These are phyloP conservation scores for Salvator merianae DNA, from an alignment of 2,113 vertebrate species.

Conservation along the genomic window DNA sequence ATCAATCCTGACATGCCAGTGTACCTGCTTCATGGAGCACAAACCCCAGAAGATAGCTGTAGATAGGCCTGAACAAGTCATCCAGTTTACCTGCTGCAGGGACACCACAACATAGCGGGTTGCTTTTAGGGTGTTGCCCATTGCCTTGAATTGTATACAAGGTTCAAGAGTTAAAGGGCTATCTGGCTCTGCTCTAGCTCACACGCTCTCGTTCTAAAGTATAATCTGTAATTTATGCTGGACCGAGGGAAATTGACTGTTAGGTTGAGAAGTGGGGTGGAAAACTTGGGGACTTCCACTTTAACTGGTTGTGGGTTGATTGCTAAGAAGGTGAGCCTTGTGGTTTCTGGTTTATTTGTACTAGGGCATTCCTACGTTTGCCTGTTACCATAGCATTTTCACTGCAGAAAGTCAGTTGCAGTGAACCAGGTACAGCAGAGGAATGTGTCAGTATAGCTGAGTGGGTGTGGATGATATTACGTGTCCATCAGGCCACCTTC, in stretches of 20 bases:
- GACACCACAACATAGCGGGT: not conserved
- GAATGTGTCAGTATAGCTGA: not conserved
- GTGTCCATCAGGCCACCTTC: not conserved
- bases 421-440: not conserved
- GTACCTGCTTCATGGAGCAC: no score
- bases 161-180: not conserved
- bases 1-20: not conserved
- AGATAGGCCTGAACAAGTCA: not conserved
- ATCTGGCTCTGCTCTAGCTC: not conserved
- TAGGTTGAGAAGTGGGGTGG: not conserved
- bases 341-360: not conserved
- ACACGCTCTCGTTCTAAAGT: not conserved
- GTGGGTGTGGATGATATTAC: not conserved
- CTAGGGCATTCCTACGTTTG: not conserved
- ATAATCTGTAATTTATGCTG: not conserved
- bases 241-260: no score
- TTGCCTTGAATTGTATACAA: not conserved
- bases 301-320: not conserved
- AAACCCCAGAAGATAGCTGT: not conserved
- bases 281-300: not conserved
- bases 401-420: not conserved
- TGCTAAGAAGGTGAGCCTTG: not conserved
- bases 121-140: not conserved
- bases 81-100: not conserved
- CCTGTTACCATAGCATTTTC: constrained; percentile 15